These are phyloP conservation scores for Samia ricini DNA, from an alignment of 1,140 invertebrate species.

Conservation along the genomic window DNA sequence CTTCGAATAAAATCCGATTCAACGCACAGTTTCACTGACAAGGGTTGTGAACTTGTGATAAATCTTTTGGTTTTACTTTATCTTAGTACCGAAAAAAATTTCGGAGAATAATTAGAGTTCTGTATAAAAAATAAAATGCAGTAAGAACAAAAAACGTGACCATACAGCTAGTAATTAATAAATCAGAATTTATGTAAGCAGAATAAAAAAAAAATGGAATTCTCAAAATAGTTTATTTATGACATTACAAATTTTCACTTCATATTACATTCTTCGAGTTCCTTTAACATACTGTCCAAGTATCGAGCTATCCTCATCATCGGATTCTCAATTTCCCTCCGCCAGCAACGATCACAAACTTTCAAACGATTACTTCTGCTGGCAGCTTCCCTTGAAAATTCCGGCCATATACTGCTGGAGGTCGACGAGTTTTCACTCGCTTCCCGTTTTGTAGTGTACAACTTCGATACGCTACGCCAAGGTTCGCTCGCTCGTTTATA, in stretches of 20 bases:
- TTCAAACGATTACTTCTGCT: constrained; percentile 10
- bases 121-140: too few relatives aligned
- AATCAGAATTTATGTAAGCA: too few relatives aligned
- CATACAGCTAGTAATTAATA: too few relatives aligned
- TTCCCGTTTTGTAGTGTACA: constrained; percentile 16
- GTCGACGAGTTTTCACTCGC: constrained; percentile 12
- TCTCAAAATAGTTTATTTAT: neutral
- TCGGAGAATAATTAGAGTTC: too few relatives aligned
- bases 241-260: constrained; percentile 14
- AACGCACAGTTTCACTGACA: too few relatives aligned
- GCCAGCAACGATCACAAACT: constrained; percentile 30
- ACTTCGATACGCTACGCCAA: constrained; percentile 26
- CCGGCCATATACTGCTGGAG: constrained; percentile 25
- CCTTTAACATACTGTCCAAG: constrained; percentile 48
- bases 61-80: too few relatives aligned
- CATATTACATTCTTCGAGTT: constrained; percentile 30
- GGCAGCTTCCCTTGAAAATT: constrained; percentile 16
- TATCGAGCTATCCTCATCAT: constrained; percentile 49
- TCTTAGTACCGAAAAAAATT: too few relatives aligned
- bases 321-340: constrained; percentile 36
- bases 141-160: too few relatives aligned
- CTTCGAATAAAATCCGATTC: too few relatives aligned
- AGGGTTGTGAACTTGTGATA: too few relatives aligned
- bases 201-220: too few relatives aligned
- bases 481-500: constrained; percentile 35